Evolutionary conservation across 2,888 invertebrate species (phyloP), one percentile per base, ranked within the genome.

Genomic region (Drosophila prolongata): DNA sequence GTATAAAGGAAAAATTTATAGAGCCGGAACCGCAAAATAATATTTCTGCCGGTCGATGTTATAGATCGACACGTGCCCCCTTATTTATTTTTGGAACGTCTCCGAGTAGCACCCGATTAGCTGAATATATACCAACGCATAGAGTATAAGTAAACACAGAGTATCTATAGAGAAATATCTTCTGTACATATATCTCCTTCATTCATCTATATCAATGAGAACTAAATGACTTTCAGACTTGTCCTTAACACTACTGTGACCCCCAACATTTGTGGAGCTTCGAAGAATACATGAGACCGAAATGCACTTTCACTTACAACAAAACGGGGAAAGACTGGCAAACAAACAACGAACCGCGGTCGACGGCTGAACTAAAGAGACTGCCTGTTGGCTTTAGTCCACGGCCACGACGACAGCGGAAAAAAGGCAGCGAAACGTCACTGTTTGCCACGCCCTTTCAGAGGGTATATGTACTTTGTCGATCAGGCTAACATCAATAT

Each of bases 251-350:
- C 72, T 58, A 62, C 65, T 46, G 56, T 72, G 67, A 70, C 60
- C 71, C 60, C 34, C n/a, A 30, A 66, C 67, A 66, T 64, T 79
- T 77, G 52, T 70, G 42, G 42, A 59, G 82, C 82, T 84, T 81
- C 74, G n/a, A 40, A 52, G 35, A 64, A 61, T 24, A 49, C 34
- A 68, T 54, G 38, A 67, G 57, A 68, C 14, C 40, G 43, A 65
- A 55, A 30, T 54, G 53, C 47, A 82, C 77, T 83, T 79, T 82
- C 82, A 85, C 83, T 83, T 83, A 83, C 83, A 70, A 82, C 80
- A 79, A 38, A 46, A 54, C 40, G 24, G 43, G 47, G 47, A 16
- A 68, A 49, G 62, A 53, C 42, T 46, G 53, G 55, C 67, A 72
- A 34, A 44, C 19, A 50, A 27, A 43, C 43, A 58, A 64, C 75